phyloP scores from a whole-genome alignment of 2,113 vertebrate species.

The Tylochromis polylepis region DNA sequence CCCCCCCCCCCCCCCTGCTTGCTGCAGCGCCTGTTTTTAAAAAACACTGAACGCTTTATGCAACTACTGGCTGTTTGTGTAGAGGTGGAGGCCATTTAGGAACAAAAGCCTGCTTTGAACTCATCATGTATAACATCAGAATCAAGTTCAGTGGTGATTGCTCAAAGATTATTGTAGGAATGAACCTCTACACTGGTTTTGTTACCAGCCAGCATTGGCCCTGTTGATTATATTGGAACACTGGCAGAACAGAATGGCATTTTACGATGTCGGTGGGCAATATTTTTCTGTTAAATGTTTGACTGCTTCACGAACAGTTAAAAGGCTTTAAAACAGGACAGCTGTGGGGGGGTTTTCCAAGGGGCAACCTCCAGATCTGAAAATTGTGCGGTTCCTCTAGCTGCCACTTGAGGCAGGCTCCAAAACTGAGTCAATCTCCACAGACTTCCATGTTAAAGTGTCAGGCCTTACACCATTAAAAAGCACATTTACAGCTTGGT shows the following conservation, averaged over 20 bases:
- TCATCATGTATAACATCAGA: background rate
- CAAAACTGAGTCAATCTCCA: background rate
- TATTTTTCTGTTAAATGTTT: background rate
- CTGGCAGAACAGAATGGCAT: background rate
- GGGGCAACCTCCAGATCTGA: background rate
- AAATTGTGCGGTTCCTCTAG: background rate
- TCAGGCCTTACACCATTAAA: background rate
- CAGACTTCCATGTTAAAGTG: background rate
- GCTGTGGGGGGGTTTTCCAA: background rate
- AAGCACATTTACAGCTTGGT: background rate
- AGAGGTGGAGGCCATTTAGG: background rate
- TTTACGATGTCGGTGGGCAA: background rate
- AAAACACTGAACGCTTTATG: conserved; percentile 17
- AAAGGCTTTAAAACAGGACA: background rate
- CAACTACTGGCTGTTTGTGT: conserved; percentile 6
- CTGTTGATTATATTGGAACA: background rate
- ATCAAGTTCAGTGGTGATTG: background rate
- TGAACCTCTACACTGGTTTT: background rate
- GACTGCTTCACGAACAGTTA: background rate
- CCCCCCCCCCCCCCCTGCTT: conserved; percentile 3
- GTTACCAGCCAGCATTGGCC: background rate
- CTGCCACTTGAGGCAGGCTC: background rate
- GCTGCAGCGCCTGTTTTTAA: background rate
- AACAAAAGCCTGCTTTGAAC: background rate
- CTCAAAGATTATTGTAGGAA: background rate